These are phyloP conservation scores for Hydractinia echinata DNA, from an alignment of 30 jellyfish, hydroid and myxozoan species.

Conservation along the genomic window DNA sequence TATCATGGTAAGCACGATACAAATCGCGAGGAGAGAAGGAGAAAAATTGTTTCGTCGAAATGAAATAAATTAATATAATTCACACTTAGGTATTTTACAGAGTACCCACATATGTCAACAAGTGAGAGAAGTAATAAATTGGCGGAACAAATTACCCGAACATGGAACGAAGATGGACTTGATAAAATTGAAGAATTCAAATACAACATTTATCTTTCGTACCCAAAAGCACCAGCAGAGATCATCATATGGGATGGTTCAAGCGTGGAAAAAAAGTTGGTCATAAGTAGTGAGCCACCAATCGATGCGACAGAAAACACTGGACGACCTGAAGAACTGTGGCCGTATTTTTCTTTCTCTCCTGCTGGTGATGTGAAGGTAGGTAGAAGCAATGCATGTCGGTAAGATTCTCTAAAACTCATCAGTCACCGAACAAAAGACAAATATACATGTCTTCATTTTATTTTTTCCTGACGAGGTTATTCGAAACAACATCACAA, in stretches of 20 bases:
- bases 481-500: too few relatives aligned
- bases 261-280: conserved; percentile 1
- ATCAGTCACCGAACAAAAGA: too few relatives aligned
- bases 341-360: conserved; percentile 39
- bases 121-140: conserved; percentile 17
- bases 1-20: too few relatives aligned
- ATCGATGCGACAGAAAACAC: conserved; percentile 27
- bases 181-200: conserved; percentile 34
- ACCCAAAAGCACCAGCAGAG: conserved; percentile 34
- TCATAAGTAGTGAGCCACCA: conserved; percentile 21
- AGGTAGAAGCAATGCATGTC: not conserved
- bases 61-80: too few relatives aligned
- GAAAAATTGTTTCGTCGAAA: too few relatives aligned
- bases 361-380: conserved; percentile 42
- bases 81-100: conserved; percentile 29
- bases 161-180: conserved; percentile 33
- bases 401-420: too few relatives aligned
- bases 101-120: conserved; percentile 40
- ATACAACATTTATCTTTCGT: conserved; percentile 45
- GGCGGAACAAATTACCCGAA: conserved; percentile 26
- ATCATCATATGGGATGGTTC: conserved; percentile 4
- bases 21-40: too few relatives aligned
- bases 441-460: too few relatives aligned
- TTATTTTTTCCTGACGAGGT: too few relatives aligned
- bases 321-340: conserved; percentile 7